phyloP scores from a whole-genome alignment of 2,888 invertebrate genomes.

The Eulithis testata region DNA sequence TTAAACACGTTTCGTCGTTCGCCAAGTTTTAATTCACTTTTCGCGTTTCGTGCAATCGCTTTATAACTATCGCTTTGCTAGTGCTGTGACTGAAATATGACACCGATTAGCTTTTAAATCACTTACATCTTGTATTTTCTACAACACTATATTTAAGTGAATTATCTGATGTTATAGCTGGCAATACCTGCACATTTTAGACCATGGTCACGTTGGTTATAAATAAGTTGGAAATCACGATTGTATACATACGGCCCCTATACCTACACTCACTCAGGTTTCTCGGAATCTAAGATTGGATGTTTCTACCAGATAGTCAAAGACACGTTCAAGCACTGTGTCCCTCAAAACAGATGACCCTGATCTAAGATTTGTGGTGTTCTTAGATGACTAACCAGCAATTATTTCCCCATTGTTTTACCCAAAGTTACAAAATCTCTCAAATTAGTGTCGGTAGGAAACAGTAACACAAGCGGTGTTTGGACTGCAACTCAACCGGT shows the following conservation, averaged over 20 bases:
- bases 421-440: background rate
- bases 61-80: conserved; percentile 30
- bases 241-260: too few species aligned
- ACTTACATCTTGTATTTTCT: conserved; percentile 19
- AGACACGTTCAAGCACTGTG: too few species aligned
- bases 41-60: conserved; percentile 45
- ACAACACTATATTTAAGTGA: background rate
- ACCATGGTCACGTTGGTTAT: too few species aligned
- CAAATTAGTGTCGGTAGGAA: conserved; percentile 4
- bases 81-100: conserved; percentile 28
- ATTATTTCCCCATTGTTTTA: background rate
- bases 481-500: conserved; percentile 19
- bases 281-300: too few species aligned
- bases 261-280: too few species aligned
- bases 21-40: conserved; percentile 53
- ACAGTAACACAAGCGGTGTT: conserved; percentile 20
- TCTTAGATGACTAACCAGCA: too few species aligned
- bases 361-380: too few species aligned
- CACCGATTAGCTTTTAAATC: conserved; percentile 27
- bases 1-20: conserved; percentile 40
- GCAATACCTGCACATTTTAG: too few species aligned
- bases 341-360: too few species aligned
- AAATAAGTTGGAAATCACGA: too few species aligned
- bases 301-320: too few species aligned
- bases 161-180: too few species aligned